Base-by-base conservation (phyloP, 2,113 vertebrate species). In the Cyprinodon tularosa region DNA sequence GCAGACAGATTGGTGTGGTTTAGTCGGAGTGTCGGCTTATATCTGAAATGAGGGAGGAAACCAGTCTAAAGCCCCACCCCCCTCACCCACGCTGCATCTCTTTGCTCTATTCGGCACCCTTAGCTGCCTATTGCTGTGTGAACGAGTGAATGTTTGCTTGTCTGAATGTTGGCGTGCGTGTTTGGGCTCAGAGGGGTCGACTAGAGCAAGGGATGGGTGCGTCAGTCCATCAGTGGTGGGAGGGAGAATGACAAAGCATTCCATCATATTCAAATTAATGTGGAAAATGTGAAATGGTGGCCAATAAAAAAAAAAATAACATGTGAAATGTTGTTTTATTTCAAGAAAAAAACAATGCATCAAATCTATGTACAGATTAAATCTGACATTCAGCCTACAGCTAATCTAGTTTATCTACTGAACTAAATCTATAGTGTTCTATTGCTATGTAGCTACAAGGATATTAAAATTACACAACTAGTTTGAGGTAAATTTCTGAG, bases 261-360 rank as follows among this genome's bases (percentile, higher is more conserved):
- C 96, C 91, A 88, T 95, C 95, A 93, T 90, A 91, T 84, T 91
- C 89, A 96, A 93, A 90, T 93, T 91, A 88, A 90, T 87, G 89
- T 94, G 94, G 94, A 93, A 85, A 80, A 92, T 64, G 47, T 87
- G 72, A 92, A 95, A 93, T 95, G 95, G 96, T 96, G 96, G 96
- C 96, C 96, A 96, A 97, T 98, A 98, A 99, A 98, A 90, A 93
- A 90, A 22, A 12, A 70, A 36, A 37, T 4, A 42, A 59, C 53
- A 64, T 29, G 59, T 39, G 6, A 3, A 38, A 12, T 88, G 60
- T 61, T 3, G 29, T 29, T 42, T 42, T 9, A 42, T 4, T 42
- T 42, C 42, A 42, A 42, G 42, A 6, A 9, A 42, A 42, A 42
- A 4, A 6, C 42, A 42, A 42, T 42, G 9, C 42, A 29, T 29